A percentile compares a stretch with the other conserved stretches of the same genome.
Conservation (phyloP, 2,888 invertebrate genomes). For the Aspidapion aeneum region DNA sequence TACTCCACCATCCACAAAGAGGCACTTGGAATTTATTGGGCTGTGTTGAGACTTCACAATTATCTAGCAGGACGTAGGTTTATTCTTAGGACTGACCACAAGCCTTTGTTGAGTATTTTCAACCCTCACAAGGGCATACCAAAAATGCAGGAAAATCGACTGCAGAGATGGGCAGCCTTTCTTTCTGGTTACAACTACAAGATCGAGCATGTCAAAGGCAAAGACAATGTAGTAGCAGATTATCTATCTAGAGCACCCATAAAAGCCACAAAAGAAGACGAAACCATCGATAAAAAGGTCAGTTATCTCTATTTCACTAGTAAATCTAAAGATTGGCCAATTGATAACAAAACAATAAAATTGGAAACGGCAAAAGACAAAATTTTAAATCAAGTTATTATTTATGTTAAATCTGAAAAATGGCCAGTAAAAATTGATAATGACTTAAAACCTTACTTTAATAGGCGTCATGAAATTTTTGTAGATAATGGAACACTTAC, state of each 20-base stretch:
- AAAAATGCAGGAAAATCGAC: no score
- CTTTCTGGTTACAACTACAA: slow-evolving; percentile 18
- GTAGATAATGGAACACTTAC: no score
- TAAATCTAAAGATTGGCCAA: background rate
- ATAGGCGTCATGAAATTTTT: no score
- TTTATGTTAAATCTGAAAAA: background rate
- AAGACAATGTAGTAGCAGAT: slow-evolving; percentile 19
- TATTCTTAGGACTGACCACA: slow-evolving; percentile 19
- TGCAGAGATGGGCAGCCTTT: no score
- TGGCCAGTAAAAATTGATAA: background rate
- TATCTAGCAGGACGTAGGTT: no score
- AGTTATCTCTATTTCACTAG: background rate
- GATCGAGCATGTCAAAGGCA: slow-evolving; percentile 19
- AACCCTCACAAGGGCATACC: no score
- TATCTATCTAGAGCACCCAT: slow-evolving; percentile 15
- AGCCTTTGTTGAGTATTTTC: no score
- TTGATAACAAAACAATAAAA: background rate
- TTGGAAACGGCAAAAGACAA: background rate
- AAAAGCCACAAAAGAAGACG: no score
- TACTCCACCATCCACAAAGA: no score
- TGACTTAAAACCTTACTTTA: no score
- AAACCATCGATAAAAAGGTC: background rate
- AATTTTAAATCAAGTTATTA: background rate
- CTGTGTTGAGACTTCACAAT: no score
- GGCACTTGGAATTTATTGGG: no score